Evolutionary conservation across 2,113 vertebrate genomes (phyloP), one percentile per base, ranked within the genome.

Genomic region (Pteronura brasiliensis): DNA sequence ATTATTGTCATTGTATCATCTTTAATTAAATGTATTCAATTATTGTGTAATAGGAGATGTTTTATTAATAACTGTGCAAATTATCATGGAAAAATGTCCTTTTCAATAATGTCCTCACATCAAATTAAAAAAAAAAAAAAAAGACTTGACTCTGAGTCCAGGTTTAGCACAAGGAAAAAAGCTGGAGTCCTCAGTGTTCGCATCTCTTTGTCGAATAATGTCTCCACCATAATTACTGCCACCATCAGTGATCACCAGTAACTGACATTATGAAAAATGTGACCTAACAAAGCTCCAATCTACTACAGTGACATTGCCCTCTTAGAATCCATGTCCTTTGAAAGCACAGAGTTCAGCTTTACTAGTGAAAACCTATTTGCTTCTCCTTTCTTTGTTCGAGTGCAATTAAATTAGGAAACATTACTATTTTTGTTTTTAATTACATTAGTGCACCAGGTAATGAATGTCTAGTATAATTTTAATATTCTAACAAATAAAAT

Each of bases 21-120:
- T 96, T 93, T 95, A 96, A 92, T 96, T 95, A 91, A 93, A 77
- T 87, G 25, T 69, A 96, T 90, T 96, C 74, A 95, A 85, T 94
- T 95, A 95, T 44, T 90, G 59, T 90, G 3, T 72, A 88, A 76
- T 88, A 92, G 11, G 59, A 81, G 18, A 96, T 94, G 67, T 94
- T 97, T 98, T 98, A 97, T 97, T 97, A 98, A 97, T 94, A 92
- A 96, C 63, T 67, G n/a, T 79, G 65, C 47, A 94, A 93, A 93
- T 92, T 93, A 92, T 86, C 76, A n/a, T 79, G 52, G 74, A 74
- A 97, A 98, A 97, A 77, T 92, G 36, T 81, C 88, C 14, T 88
- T n/a, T 83, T 71, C 86, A 65, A 82, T 97, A 96, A 89, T 74
- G 15, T 36, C 57, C 84, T 93, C 88, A 95, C 13, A 92, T 71